phyloP scores from a whole-genome alignment of 2,797 vertebrate genomes.

The Chrysocyon brachyurus region DNA sequence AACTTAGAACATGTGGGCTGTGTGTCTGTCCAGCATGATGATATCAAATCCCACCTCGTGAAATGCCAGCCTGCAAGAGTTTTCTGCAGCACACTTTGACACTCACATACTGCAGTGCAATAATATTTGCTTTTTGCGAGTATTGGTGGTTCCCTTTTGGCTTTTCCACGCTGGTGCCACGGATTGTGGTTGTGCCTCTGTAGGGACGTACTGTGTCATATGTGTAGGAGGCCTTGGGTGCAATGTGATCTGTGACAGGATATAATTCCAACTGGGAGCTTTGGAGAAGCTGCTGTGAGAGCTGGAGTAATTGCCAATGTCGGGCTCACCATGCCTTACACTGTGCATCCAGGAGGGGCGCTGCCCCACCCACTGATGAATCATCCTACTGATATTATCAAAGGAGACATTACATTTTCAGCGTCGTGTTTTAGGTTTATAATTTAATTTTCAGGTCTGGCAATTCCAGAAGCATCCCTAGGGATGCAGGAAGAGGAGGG shows the following conservation, averaged over 20 bases:
- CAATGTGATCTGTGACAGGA: not conserved
- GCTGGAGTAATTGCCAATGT: not conserved
- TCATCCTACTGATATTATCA: slow-evolving; percentile 46
- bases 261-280: not conserved
- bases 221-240: not conserved
- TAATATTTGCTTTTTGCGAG: not conserved
- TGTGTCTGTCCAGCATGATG: not conserved
- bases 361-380: not conserved
- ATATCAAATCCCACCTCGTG: not conserved
- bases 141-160: not conserved
- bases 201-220: not conserved
- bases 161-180: not conserved
- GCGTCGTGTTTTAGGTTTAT: slow-evolving; percentile 70
- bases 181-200: not conserved
- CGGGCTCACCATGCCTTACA: not conserved
- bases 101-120: not conserved
- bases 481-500: not conserved
- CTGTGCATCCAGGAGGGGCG: not conserved
- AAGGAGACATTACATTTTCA: slow-evolving; percentile 71
- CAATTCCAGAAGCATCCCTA: slow-evolving; percentile 64
- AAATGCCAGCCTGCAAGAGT: not conserved
- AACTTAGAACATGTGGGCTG: not conserved
- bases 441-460: slow-evolving; percentile 77
- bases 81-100: not conserved
- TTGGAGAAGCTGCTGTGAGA: not conserved